These are phyloP conservation scores for Drosophila mauritiana DNA, from an alignment of 1,140 invertebrate genomes.

Conservation along the genomic window DNA sequence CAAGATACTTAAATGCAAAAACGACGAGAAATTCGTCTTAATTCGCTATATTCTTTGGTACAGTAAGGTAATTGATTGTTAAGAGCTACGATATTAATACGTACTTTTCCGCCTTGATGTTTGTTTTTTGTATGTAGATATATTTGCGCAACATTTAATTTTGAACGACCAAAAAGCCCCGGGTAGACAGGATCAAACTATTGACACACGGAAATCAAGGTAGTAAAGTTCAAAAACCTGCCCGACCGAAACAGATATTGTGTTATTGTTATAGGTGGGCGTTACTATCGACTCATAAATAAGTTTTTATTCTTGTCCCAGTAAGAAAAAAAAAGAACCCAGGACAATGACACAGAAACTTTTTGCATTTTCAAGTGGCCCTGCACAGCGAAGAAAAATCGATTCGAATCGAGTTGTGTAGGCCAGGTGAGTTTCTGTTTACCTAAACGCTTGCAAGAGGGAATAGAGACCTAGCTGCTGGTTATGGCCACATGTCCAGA, in stretches of 20 bases:
- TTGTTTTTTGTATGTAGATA: constrained; percentile 5
- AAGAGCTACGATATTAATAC: constrained; percentile 16
- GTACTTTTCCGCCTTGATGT: constrained; percentile 42
- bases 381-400: constrained; percentile 24
- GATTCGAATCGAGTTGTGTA: constrained; percentile 25
- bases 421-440: constrained; percentile 40
- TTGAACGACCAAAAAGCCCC: constrained; percentile 45
- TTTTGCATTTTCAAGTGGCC: constrained; percentile 45
- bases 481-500: constrained; percentile 31
- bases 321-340: constrained; percentile 9
- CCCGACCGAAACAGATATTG: constrained; percentile 12
- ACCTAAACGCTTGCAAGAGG: constrained; percentile 2
- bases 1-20: not conserved
- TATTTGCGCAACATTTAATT: constrained; percentile 70
- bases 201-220: not conserved
- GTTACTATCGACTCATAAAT: not conserved
- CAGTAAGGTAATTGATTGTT: not conserved
- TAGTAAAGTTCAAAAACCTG: constrained; percentile 21
- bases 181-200: constrained; percentile 10
- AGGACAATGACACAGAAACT: constrained; percentile 66
- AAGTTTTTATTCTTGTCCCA: constrained; percentile 8
- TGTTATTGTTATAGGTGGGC: constrained; percentile 15
- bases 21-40: no score
- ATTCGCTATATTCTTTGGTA: not conserved
- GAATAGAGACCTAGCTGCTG: constrained; percentile 22